Evolutionary conservation across 2,888 invertebrate genomes (phyloP), one percentile per base, ranked within the genome.

Genomic region (Polymixis lichenea): DNA sequence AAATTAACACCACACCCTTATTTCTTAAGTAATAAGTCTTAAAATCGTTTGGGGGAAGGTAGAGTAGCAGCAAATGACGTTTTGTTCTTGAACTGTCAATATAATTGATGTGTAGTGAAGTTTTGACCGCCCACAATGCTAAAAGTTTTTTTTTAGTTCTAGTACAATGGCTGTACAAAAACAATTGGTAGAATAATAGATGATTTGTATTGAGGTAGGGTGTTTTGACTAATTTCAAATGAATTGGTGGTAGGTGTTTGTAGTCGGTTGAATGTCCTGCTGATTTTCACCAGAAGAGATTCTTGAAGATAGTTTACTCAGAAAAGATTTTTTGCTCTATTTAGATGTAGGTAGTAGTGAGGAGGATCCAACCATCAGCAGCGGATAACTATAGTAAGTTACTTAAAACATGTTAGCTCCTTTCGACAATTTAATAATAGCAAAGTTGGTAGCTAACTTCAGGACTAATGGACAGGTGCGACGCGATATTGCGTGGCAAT

Each of bases 41-140:
- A 61, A 38, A 77, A 58, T 83, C 22, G 60, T 19, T 60, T 79
- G 78, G 28, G n/a, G 58, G 0, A 51, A 28, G 28, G 25, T 13
- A 19, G 3, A 25, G 49, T 9, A 58, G 64, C 19, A 28, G 75
- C 32, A 72, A 77, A 73, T 32, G 15, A 5, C 2, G 1, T 61
- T 15, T 19, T 71, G 74, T 77, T 79, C 43, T 78, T 68, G 19
- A 75, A 61, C 74, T 83, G 87, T 83, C 87, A 87, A 86, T 82
- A 75, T 84, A 86, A 88, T 88, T 86, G 86, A 88, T 88, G 80
- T 67, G 71, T 79, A 71, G 77, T 85, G 28, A 73, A 77, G 72
- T 67, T 69, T 67, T 72, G 87, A 68, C 87, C 89, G 86, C 89
- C 89, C 87, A 89, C 89, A 64, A 82, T 28, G 80, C 68, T 43